phyloP scores from a whole-genome alignment of 2,797 vertebrate genomes.

The Scarus forsteni region DNA sequence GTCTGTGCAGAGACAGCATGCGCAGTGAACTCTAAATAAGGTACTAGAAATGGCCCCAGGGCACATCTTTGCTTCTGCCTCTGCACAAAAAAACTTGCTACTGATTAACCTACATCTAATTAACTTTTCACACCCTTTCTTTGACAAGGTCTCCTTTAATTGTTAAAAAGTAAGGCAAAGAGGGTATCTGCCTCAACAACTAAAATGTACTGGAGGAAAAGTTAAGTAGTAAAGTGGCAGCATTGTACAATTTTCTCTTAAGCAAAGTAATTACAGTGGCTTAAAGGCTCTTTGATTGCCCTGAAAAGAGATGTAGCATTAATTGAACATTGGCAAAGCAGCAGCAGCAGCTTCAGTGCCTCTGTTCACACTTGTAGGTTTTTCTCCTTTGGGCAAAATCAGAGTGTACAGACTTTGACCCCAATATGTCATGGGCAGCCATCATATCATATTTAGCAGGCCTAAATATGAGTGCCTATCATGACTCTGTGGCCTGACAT shows the following conservation, averaged over 20 bases:
- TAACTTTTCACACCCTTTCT: constrained; percentile 17
- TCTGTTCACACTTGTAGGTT: not conserved
- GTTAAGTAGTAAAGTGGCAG: not conserved
- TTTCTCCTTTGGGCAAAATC: too few relatives aligned
- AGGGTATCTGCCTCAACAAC: not conserved
- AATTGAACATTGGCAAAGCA: not conserved
- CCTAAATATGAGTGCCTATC: too few relatives aligned
- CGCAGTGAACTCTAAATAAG: constrained; percentile 78
- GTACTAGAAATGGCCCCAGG: constrained; percentile 75
- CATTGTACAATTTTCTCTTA: not conserved
- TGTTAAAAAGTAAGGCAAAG: not conserved
- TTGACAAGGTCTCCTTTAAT: constrained; percentile 15
- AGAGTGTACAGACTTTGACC: too few relatives aligned
- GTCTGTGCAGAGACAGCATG: constrained; percentile 83
- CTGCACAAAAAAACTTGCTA: constrained; percentile 58
- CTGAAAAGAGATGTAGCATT: not conserved
- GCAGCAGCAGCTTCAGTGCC: not conserved
- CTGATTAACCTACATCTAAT: constrained; percentile 68
- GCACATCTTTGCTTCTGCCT: constrained; percentile 64
- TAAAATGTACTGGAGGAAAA: not conserved
- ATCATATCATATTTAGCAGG: too few relatives aligned
- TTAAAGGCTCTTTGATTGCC: not conserved
- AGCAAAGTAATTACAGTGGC: not conserved
- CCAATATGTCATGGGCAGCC: too few relatives aligned
- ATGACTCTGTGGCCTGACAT: too few relatives aligned